Evolutionary conservation across 2,888 invertebrate species (phyloP), one percentile per base, ranked within the genome.

Genomic region (Gandaritis pyraliata): DNA sequence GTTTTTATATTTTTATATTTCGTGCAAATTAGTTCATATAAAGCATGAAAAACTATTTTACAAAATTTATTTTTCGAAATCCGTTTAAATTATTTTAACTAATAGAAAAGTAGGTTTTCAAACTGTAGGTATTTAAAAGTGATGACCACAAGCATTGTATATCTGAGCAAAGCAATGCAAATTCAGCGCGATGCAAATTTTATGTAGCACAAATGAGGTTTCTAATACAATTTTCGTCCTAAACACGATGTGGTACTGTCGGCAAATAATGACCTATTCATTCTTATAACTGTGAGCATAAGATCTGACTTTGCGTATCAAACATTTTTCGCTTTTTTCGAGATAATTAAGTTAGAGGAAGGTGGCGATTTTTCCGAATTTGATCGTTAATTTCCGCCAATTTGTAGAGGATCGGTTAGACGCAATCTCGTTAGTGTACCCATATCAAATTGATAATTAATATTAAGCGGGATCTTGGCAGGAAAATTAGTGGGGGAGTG

Each of bases 341-440:
- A 50, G 18, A 7, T 54, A 84, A 82, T 83, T 70, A 72, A 78
- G 81, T 83, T 58, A 66, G 68, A 60, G 69, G 64, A 73, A 76
- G 79, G 80, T 67, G 73, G 69, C 51, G 76, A 75, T 82, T 83
- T 84, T 79, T 75, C 68, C 71, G 75, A 74, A 73, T 74, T 81
- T 78, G 77, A 78, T 81, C 79, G 77, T 75, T 72, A 72, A 75
- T 82, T 79, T 74, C 75, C 72, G 73, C 66, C 78, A 80, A 64
- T 65, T 66, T 66, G 57, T 51, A 11, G 53, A 43, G 45, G 60
- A 61, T 61, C 62, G 63, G 57, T 61, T 62, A 60, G 59, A 58
- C 39, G 41, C 15, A 50, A 68, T 65, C 59, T 58, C 39, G 46
- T 66, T 66, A 68, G 48, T 53, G 52, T 39, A 65, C 68, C 68